Evolutionary conservation across 2,888 invertebrate genomes (phyloP), one percentile per base, ranked within the genome.

Genomic region (Petrophora chlorosata): DNA sequence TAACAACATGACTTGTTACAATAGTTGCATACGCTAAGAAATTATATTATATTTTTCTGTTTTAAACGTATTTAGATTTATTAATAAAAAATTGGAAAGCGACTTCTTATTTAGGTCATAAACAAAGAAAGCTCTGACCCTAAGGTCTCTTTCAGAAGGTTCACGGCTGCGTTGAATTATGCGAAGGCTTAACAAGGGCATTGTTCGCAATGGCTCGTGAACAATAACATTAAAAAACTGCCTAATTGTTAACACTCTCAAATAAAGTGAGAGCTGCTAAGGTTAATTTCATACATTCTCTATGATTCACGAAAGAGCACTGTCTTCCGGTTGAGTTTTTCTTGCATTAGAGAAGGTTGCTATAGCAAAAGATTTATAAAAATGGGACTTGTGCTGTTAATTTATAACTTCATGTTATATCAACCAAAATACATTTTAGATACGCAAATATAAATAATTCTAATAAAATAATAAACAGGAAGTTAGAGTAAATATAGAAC

Each of bases 111-210:
- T 41, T 25, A 7, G 25, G 7, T 15, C 3, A 3, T 29, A 43
- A 43, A 35, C 19, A 10, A 22, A 36, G 22, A 35, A 36, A 36
- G 23, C 14, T 26, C n/a, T 17, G 26, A 3, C 23, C 10, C 10
- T 15, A 32, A 35, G 22, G 19, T 15, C 33, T 19, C 29, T 41
- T 34, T 35, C 35, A 35, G 2, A 33, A 33, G 45, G 38, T 38
- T 38, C 33, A 40, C 40, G 39, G 16, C 17, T 40, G 34, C 23
- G 19, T 32, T 39, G n/a, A 39, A 45, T 45, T 39, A 17, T 30
- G 28, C 28, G 28, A 12, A 32, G 5, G 33, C 14, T 22, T 39
- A 28, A 46, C 38, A 46, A 40, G 23, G 44, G 26, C 26, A 32
- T 45, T 45, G 33, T 45, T 39, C 10, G 10, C 5, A 14, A 33